phyloP scores from a whole-genome alignment of 1,140 invertebrate genomes.

The Hylaeus anthracinus region DNA sequence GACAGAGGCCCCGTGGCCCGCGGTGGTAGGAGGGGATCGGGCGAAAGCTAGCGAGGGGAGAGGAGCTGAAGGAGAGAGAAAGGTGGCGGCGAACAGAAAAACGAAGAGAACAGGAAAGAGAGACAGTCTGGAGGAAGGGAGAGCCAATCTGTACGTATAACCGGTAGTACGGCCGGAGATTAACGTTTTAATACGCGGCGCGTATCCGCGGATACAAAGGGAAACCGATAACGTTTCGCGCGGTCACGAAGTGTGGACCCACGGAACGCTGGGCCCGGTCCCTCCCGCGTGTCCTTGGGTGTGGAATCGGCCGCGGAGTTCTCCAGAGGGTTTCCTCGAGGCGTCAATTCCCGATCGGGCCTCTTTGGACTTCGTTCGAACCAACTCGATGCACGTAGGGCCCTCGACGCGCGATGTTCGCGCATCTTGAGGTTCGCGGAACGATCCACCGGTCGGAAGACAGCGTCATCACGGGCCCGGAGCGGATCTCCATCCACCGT shows the following conservation, averaged over 20 bases:
- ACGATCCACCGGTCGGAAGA: neutral
- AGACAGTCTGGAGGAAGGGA: constrained; percentile 16
- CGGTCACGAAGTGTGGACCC: neutral
- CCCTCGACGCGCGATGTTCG: constrained; percentile 41
- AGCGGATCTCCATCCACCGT: neutral
- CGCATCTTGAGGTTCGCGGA: constrained; percentile 6
- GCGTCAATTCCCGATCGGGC: constrained; percentile 6
- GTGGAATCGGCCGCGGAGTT: neutral
- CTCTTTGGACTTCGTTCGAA: neutral
- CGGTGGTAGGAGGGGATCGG: neutral
- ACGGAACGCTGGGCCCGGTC: neutral
- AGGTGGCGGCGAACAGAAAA: neutral
- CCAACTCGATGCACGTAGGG: constrained; percentile 25
- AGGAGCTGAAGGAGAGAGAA: neutral
- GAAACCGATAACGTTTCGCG: constrained; percentile 56
- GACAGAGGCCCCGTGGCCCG: neutral
- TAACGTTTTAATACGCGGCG: constrained; percentile 75
- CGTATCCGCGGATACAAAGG: constrained; percentile 60
- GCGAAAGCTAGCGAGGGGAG: neutral
- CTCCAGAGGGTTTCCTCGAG: neutral
- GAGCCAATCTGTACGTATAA: constrained; percentile 69
- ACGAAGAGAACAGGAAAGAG: neutral
- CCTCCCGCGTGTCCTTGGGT: neutral
- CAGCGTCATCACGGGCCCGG: neutral
- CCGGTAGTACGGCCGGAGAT: constrained; percentile 73